phyloP scores from a whole-genome alignment of 2,113 vertebrate species.

The Triplophysa dalaica region DNA sequence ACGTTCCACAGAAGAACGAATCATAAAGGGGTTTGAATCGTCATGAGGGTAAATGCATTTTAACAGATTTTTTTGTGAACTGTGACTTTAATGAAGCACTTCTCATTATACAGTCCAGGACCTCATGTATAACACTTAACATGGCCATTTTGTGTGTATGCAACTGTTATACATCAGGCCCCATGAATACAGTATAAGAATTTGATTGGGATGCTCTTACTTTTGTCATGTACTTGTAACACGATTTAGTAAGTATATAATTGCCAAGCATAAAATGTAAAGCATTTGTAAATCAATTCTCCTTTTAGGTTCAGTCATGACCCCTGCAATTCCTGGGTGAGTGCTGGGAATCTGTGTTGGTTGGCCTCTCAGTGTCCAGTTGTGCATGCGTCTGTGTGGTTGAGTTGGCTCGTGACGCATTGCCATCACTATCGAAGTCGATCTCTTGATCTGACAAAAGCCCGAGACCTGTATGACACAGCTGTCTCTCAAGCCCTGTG shows the following conservation, averaged over 20 bases:
- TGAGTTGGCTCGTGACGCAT: slow-evolving; percentile 7
- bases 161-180: too few species aligned
- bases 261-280: not conserved
- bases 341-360: not conserved
- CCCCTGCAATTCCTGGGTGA: not conserved
- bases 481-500: slow-evolving; percentile 79
- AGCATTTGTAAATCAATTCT: not conserved
- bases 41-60: too few species aligned
- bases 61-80: too few species aligned
- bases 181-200: too few species aligned
- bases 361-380: not conserved
- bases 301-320: not conserved
- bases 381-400: not conserved
- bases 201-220: too few species aligned
- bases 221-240: not conserved
- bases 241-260: not conserved
- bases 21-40: too few species aligned
- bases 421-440: slow-evolving; percentile 59
- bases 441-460: slow-evolving; percentile 68
- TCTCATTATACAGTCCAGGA: too few species aligned
- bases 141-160: too few species aligned
- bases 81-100: too few species aligned
- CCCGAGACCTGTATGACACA: slow-evolving; percentile 76
- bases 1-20: too few species aligned
- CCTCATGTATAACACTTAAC: too few species aligned